Evolutionary conservation across 2,113 vertebrate species (phyloP), one percentile per base, ranked within the genome.

Genomic region (Scolopax mira): DNA sequence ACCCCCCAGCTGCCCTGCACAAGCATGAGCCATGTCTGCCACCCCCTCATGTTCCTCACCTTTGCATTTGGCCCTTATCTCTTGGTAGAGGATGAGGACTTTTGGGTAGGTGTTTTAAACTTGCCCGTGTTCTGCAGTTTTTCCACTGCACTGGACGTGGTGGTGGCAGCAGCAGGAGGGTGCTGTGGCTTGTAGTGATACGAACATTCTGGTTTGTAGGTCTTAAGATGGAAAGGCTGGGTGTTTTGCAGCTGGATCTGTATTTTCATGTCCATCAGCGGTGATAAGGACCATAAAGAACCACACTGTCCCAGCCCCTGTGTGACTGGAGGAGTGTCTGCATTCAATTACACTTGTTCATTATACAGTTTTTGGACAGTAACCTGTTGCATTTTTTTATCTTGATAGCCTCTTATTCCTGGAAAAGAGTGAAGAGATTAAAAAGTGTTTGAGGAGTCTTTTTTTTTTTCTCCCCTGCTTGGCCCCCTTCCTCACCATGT

Each of bases 131-230:
- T 69, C 52, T 60, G 44, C 42, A 35, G 13, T 37, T 83, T 18
- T 48, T 4, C 18, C 0, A 0, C 25, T 52, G 54, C 18, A 5
- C 78, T 81, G 70, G 58, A 9, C 8, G 0, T 22, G 35, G 18
- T 4, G 60, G 69, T 77, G 31, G 15, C 51, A 64, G 0, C 2
- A 6, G 4, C 4, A 8, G 49, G 2, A 8, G 49, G 2, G 33
- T 5, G 7, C 18, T 44, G 35, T 69, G 70, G 31, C 69, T 37
- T 48, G 39, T 33, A n/a, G 33, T 13, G 18, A 10, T 30, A 8
- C 0, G 21, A 52, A 33, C 7, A 3, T 51, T 67, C 41, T 46
- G 35, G 7, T 55, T 65, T 88, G 31, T 11, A 16, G 22, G 7
- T 44, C 1, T 65, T 44, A 3, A 30, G 35, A 18, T 46, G 6